Percentiles rank a stretch among this genome's conserved stretches.
phyloP scores from a whole-genome alignment of 2,888 invertebrate genomes.

The Agrochola circellaris region DNA sequence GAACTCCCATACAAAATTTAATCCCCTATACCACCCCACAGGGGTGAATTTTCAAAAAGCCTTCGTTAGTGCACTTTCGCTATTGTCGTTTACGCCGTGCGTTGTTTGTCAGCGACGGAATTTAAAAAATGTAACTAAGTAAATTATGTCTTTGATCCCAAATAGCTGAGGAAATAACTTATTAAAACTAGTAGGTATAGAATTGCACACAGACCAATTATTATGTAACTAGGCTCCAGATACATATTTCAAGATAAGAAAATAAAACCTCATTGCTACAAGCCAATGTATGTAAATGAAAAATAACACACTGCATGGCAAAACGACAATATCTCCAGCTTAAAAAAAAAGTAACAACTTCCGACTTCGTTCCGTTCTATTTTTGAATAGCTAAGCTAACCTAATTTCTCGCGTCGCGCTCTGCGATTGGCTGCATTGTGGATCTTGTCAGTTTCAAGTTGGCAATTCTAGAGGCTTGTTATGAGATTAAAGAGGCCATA shows the following conservation, averaged over 20 bases:
- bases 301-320: neutral
- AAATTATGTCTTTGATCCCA: neutral
- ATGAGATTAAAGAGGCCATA: neutral
- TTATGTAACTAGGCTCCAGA: conserved; percentile 46
- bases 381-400: conserved; percentile 58
- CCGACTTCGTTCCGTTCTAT: conserved; percentile 52
- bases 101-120: too few species aligned
- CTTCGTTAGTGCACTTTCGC: too few species aligned
- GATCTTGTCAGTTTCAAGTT: conserved; percentile 26
- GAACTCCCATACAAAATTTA: too few species aligned
- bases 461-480: conserved; percentile 2
- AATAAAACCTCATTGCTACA: conserved; percentile 30
- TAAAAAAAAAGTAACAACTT: conserved; percentile 46
- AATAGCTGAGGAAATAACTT: conserved; percentile 9
- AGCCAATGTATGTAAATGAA: conserved; percentile 34
- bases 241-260: conserved; percentile 56
- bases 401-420: conserved; percentile 36
- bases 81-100: too few species aligned
- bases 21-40: too few species aligned
- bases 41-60: too few species aligned
- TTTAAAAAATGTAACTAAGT: too few species aligned
- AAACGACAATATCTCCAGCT: conserved; percentile 34
- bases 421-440: conserved; percentile 50
- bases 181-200: neutral
- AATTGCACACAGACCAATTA: neutral